These are phyloP conservation scores for Chrysemys picta DNA, from an alignment of 2,113 vertebrate genomes.

Conservation along the genomic window DNA sequence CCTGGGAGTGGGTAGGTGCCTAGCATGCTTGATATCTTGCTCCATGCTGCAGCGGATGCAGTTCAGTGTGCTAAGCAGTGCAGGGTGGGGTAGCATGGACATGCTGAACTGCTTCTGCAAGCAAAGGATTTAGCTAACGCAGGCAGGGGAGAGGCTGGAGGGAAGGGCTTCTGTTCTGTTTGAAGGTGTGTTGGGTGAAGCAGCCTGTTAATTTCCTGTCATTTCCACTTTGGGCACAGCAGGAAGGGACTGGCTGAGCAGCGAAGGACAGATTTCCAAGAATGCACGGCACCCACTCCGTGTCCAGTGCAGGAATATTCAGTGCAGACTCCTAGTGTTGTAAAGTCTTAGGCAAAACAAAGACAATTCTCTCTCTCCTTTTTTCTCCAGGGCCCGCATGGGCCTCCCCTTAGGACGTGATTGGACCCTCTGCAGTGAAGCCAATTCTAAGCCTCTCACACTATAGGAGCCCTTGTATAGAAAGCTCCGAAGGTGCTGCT, in stretches of 20 bases:
- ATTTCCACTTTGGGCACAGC: neutral
- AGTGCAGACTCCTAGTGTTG: neutral
- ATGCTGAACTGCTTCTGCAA: neutral
- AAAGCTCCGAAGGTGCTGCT: too few relatives aligned
- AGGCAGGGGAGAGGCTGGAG: neutral
- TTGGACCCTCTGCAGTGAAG: neutral
- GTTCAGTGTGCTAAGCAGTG: neutral
- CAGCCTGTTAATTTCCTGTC: neutral
- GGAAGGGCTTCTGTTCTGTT: neutral
- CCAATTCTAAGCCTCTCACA: neutral
- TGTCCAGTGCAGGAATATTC: neutral
- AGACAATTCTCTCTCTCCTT: neutral
- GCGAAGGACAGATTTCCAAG: neutral
- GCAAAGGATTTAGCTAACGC: neutral
- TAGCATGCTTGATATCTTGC: neutral
- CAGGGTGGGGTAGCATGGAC: neutral
- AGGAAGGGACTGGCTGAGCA: neutral
- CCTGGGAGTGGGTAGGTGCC: neutral
- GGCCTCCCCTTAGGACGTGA: neutral
- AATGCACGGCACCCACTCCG: neutral
- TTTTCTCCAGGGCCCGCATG: neutral
- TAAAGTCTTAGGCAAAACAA: neutral
- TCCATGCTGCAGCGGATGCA: neutral
- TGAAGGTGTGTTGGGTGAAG: neutral
- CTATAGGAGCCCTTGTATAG: too few relatives aligned